These are phyloP conservation scores for Bugula neritina DNA, from an alignment of 2,888 invertebrate species.

Conservation along the genomic window DNA sequence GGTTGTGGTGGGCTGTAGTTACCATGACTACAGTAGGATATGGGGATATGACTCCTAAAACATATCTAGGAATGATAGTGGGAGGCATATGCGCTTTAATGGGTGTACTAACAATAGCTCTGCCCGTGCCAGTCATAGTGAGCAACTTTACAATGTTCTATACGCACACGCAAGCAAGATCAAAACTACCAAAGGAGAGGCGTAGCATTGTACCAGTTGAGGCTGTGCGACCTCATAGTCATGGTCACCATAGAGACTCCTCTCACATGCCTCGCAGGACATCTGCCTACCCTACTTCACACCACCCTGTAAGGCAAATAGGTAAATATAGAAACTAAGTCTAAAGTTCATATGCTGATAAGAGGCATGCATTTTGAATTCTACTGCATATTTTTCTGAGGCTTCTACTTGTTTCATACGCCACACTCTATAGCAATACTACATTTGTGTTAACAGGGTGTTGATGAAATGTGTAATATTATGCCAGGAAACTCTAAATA, in stretches of 20 bases:
- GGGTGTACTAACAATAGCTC: constrained; percentile 66
- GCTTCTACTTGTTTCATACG: too few relatives aligned
- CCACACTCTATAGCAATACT: too few relatives aligned
- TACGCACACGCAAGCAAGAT: constrained; percentile 64
- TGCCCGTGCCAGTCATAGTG: constrained; percentile 50
- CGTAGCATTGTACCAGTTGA: constrained; percentile 78
- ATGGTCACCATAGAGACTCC: constrained; percentile 51
- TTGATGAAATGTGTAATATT: too few relatives aligned
- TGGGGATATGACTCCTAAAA: constrained; percentile 86
- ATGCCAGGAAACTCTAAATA: too few relatives aligned
- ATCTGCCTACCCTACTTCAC: background rate
- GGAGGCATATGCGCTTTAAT: constrained; percentile 81
- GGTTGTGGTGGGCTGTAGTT: constrained; percentile 87
- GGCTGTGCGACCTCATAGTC: constrained; percentile 65
- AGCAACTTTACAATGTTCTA: constrained; percentile 50
- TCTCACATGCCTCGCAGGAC: too few relatives aligned
- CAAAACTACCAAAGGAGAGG: constrained; percentile 80
- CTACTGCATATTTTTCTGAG: too few relatives aligned
- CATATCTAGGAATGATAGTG: constrained; percentile 87
- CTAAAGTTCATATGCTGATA: too few relatives aligned
- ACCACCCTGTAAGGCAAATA: constrained; percentile 15
- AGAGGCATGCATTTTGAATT: too few relatives aligned
- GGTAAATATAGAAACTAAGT: background rate
- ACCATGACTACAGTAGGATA: constrained; percentile 83
- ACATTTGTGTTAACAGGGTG: too few relatives aligned